phyloP scores from a whole-genome alignment of 2,888 invertebrate species.

The Molorchus minor region DNA sequence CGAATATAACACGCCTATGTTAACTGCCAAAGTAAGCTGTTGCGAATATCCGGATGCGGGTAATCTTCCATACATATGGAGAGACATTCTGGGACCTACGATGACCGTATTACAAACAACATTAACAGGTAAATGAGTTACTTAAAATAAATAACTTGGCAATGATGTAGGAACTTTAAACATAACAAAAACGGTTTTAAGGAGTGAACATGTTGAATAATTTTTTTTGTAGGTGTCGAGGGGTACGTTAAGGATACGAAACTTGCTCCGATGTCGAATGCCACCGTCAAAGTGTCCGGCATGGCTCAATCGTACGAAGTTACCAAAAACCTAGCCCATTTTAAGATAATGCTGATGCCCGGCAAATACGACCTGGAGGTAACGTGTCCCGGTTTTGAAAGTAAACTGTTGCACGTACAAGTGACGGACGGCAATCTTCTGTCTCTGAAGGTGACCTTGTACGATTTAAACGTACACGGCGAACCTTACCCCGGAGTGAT shows the following conservation, averaged over 20 bases:
- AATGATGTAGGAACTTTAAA: too few species aligned
- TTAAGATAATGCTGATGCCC: conserved; percentile 75
- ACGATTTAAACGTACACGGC: conserved; percentile 13
- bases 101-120: conserved; percentile 71
- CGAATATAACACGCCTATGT: conserved; percentile 72
- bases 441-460: conserved; percentile 54
- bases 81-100: conserved; percentile 71
- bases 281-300: conserved; percentile 74
- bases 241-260: conserved; percentile 76
- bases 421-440: conserved; percentile 61
- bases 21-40: conserved; percentile 80
- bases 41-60: conserved; percentile 81
- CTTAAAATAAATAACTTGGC: too few species aligned
- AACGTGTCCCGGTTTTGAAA: conserved; percentile 70
- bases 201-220: too few species aligned
- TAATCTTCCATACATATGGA: conserved; percentile 77
- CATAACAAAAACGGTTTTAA: too few species aligned
- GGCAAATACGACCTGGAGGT: conserved; percentile 73
- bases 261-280: conserved; percentile 74
- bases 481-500: conserved; percentile 31
- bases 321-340: conserved; percentile 75
- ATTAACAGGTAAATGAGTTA: conserved; percentile 68
- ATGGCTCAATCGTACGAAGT: conserved; percentile 69
- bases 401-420: conserved; percentile 61
- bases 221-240: conserved; percentile 72